A percentile compares a stretch with the other conserved stretches of the same genome.
Conservation (phyloP, 2,888 invertebrate species). For the Prostheceraeus crozeri region DNA sequence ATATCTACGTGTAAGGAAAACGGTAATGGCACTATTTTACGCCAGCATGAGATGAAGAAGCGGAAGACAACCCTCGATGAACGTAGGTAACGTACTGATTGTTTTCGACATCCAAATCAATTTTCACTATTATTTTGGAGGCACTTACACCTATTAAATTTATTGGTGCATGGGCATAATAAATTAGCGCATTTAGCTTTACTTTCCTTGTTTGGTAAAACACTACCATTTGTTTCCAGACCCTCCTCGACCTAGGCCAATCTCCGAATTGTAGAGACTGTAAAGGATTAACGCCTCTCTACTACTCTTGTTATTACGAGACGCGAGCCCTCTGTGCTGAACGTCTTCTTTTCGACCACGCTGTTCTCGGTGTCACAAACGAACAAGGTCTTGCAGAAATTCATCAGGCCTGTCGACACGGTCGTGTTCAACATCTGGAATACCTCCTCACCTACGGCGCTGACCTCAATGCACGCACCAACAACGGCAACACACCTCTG, state of each 20-base stretch:
- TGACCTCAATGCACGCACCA: constrained; percentile 93
- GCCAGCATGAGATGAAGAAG: too few species aligned
- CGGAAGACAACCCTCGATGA: too few species aligned
- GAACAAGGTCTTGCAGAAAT: constrained; percentile 97
- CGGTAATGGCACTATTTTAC: too few species aligned
- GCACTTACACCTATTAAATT: too few species aligned
- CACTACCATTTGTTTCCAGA: constrained; percentile 59
- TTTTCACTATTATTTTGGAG: too few species aligned
- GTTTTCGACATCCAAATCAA: too few species aligned
- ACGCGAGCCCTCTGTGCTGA: constrained; percentile 76
- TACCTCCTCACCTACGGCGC: constrained; percentile 96
- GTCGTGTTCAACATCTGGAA: constrained; percentile 88
- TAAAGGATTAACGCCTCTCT: constrained; percentile 68
- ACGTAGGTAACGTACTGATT: too few species aligned
- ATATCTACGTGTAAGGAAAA: too few species aligned
- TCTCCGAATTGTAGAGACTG: constrained; percentile 92
- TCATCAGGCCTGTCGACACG: constrained; percentile 91
- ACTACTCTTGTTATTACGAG: constrained; percentile 63
- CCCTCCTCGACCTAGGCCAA: constrained; percentile 82
- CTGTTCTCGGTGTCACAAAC: constrained; percentile 83
- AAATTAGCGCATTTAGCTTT: too few species aligned
- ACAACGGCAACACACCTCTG: constrained; percentile 92
- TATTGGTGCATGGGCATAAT: too few species aligned
- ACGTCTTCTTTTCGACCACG: constrained; percentile 85
- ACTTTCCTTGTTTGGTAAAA: too few species aligned